Evolutionary conservation across 2,888 invertebrate genomes (phyloP).

Genomic region (Eugnorisma glareosa): DNA sequence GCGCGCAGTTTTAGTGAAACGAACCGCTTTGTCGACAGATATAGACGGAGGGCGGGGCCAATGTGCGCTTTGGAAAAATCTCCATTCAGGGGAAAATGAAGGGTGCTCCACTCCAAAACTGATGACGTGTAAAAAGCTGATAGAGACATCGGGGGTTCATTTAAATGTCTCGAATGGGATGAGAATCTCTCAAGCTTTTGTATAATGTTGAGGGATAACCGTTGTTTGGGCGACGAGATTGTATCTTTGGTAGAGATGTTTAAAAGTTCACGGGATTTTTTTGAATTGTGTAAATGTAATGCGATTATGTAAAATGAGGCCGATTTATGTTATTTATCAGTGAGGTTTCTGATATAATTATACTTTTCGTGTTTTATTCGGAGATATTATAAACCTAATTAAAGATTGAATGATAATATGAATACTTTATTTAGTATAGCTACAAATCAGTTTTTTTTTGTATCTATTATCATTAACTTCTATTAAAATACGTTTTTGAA

Average conservation of each 20-base stretch:
- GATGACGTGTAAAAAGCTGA: constrained; percentile 87
- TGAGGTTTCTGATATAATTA: background rate
- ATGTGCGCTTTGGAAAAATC: constrained; percentile 79
- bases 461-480: no score
- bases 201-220: constrained; percentile 69
- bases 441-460: background rate
- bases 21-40: constrained; percentile 78
- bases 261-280: background rate
- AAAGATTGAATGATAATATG: background rate
- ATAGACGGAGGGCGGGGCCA: constrained; percentile 69
- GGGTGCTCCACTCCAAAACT: constrained; percentile 82
- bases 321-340: background rate
- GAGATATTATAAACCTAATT: background rate
- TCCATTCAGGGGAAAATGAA: constrained; percentile 83
- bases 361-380: background rate
- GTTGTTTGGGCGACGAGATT: constrained; percentile 46
- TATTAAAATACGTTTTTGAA: background rate
- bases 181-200: constrained; percentile 77
- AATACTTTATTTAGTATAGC: background rate
- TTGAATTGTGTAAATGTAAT: constrained; percentile 21
- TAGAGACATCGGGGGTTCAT: constrained; percentile 85
- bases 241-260: constrained; percentile 60
- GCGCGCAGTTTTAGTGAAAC: constrained; percentile 69
- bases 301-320: background rate
- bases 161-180: constrained; percentile 83